phyloP scores from a whole-genome alignment of 1,140 invertebrate genomes.

The Tribolium castaneum region DNA sequence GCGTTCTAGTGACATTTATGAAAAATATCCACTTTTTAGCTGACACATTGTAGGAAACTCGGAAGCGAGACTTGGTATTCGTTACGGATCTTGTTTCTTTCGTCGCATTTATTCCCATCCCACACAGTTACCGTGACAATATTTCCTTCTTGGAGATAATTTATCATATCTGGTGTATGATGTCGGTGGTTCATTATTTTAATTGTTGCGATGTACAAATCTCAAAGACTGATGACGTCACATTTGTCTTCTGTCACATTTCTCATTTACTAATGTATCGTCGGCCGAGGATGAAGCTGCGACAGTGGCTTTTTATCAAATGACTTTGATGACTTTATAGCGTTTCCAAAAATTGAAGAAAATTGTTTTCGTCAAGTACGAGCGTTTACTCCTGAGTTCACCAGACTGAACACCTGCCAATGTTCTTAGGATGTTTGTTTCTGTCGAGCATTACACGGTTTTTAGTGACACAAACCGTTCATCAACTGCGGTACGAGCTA shows the following conservation, averaged over 20 bases:
- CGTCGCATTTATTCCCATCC: conserved; percentile 45
- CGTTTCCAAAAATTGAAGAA: neutral
- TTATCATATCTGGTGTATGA: conserved; percentile 46
- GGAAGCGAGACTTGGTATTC: conserved; percentile 9
- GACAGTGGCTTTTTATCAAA: neutral
- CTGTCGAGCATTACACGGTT: conserved; percentile 49
- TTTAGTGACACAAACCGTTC: conserved; percentile 44
- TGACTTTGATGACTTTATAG: neutral
- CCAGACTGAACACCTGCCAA: conserved; percentile 46
- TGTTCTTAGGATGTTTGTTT: conserved; percentile 46
- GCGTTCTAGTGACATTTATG: neutral
- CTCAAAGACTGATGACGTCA: conserved; percentile 49
- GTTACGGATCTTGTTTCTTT: conserved; percentile 36
- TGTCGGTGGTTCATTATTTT: conserved; percentile 53
- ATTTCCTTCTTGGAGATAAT: conserved; percentile 43
- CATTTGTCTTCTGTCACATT: conserved; percentile 52
- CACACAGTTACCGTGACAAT: conserved; percentile 44
- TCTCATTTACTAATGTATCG: conserved; percentile 46
- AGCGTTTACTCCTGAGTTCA: conserved; percentile 37
- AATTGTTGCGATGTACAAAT: conserved; percentile 51
- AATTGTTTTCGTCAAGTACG: neutral
- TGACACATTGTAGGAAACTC: neutral
- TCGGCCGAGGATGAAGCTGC: conserved; percentile 4
- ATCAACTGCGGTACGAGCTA: conserved; percentile 45
- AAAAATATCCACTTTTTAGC: neutral